These are phyloP conservation scores for Tolmerus cingulatus DNA, from an alignment of 2,888 invertebrate species.

Conservation along the genomic window DNA sequence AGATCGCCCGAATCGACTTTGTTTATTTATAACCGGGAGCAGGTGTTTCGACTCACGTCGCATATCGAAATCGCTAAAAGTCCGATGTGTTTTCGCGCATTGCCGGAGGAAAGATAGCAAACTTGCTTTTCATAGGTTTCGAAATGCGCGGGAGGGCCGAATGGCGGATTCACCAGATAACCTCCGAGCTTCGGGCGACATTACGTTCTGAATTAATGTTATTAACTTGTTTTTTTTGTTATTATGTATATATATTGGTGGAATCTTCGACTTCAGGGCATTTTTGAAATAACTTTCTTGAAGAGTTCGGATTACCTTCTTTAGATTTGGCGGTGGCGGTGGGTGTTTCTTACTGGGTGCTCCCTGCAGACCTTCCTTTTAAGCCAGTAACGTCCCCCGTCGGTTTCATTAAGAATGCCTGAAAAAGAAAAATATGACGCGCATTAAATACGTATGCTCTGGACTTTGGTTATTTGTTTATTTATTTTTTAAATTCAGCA, in stretches of 20 bases:
- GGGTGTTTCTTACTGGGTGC: constrained; percentile 11
- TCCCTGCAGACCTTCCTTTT: constrained; percentile 14
- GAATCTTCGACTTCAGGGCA: background rate
- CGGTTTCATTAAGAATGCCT: constrained; percentile 11
- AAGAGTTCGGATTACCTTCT: background rate
- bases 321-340: constrained; percentile 14
- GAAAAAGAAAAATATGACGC: background rate
- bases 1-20: background rate
- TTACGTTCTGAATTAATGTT: background rate
- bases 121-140: background rate
- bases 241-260: too few relatives aligned
- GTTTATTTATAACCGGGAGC: constrained; percentile 3
- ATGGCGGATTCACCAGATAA: background rate
- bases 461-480: background rate
- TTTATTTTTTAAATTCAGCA: background rate
- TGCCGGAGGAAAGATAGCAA: background rate
- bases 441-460: background rate
- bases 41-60: background rate
- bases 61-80: background rate
- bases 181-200: background rate
- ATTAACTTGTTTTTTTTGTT: background rate
- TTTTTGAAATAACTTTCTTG: background rate
- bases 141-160: background rate
- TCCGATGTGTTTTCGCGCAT: background rate
- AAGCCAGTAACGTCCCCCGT: background rate